Conservation (phyloP, 2,888 invertebrate species). For the Cyrtodaria siliqua region DNA sequence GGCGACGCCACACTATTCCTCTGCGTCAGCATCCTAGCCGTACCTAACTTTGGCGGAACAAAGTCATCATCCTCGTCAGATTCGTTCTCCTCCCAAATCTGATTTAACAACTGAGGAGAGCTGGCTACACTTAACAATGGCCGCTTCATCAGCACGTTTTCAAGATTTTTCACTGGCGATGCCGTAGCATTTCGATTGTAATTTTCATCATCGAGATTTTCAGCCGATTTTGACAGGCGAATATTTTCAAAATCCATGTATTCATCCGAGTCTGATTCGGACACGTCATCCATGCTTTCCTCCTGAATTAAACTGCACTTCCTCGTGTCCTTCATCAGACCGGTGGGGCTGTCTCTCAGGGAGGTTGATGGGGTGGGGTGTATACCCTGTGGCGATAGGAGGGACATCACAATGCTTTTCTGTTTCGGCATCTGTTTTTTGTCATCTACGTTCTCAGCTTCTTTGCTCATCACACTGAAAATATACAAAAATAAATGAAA, state of each 20-base stretch:
- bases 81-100: slow-evolving; percentile 90
- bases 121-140: slow-evolving; percentile 86
- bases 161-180: slow-evolving; percentile 22
- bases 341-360: slow-evolving; percentile 57
- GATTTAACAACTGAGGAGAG: slow-evolving; percentile 88
- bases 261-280: slow-evolving; percentile 85
- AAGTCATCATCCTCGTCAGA: slow-evolving; percentile 85
- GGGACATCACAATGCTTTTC: slow-evolving; percentile 76
- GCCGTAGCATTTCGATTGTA: slow-evolving; percentile 27
- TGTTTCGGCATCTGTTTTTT: slow-evolving; percentile 56
- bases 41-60: slow-evolving; percentile 74
- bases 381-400: slow-evolving; percentile 82
- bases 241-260: slow-evolving; percentile 69
- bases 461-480: slow-evolving; percentile 67
- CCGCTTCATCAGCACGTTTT: slow-evolving; percentile 77
- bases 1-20: slow-evolving; percentile 82
- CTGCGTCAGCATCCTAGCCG: slow-evolving; percentile 67
- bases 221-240: slow-evolving; percentile 73
- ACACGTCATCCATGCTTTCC: slow-evolving; percentile 93
- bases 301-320: slow-evolving; percentile 97
- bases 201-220: slow-evolving; percentile 72
- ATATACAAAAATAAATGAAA: slow-evolving; percentile 11
- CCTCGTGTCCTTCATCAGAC: slow-evolving; percentile 87
- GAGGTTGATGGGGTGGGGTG: slow-evolving; percentile 74
- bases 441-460: slow-evolving; percentile 62